Evolutionary conservation across 2,797 vertebrate species (phyloP).

Genomic region (Psittacula derbiana): DNA sequence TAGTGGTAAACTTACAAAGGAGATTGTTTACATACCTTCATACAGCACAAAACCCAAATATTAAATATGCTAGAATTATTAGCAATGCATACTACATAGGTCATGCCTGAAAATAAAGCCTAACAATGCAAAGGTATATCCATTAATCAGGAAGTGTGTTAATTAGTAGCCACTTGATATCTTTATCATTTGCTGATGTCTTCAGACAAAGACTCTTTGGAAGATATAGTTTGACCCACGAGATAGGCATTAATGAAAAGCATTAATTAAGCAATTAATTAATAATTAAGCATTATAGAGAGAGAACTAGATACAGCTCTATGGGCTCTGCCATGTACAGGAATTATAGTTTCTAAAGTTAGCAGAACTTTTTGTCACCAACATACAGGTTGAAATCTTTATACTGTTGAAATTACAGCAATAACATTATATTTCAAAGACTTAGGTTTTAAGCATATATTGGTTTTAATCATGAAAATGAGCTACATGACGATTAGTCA

Average conservation of each 20-base stretch:
- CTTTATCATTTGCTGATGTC: not conserved
- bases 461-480: not conserved
- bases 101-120: not conserved
- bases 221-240: not conserved
- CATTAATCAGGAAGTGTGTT: not conserved
- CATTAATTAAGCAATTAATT: not conserved
- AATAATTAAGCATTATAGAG: not conserved
- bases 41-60: not conserved
- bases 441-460: not conserved
- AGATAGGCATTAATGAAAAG: not conserved
- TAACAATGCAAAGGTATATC: not conserved
- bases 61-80: not conserved
- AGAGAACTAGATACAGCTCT: not conserved
- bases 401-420: not conserved
- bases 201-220: not conserved
- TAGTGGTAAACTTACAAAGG: not conserved
- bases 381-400: not conserved
- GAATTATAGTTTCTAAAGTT: not conserved
- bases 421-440: not conserved
- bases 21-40: not conserved
- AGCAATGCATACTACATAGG: not conserved
- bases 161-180: not conserved
- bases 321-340: not conserved
- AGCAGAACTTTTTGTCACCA: not conserved
- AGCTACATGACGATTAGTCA: not conserved